Evolutionary conservation across 2,888 invertebrate genomes (phyloP), one percentile per base, ranked within the genome.

Genomic region (Sthenelais limicola): DNA sequence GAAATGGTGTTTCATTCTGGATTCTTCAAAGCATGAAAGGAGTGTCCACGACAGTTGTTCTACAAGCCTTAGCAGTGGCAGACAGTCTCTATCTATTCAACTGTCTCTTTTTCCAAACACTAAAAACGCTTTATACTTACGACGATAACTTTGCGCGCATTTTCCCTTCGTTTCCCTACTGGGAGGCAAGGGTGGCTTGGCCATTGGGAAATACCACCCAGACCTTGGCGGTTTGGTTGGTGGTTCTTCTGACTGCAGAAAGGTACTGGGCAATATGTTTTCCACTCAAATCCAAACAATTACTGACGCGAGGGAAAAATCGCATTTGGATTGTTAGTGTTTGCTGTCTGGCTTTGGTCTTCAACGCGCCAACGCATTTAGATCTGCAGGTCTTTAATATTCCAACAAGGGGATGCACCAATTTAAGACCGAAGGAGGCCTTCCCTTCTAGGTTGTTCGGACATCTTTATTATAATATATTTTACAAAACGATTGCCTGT

Each of bases 71-170:
- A n/a, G 32, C 58, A 4, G 21, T 58, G 3, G 38, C 35, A n/a
- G 58, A 58, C 21, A 21, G 35, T 7, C 3, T 35, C n/a, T 58
- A 58, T 35, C n/a, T 58, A 3, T 12, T 58, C 7, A 35, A 58
- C 35, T 58, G 58, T 38, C 38, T 58, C 32, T 58, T 35, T 21
- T 58, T 58, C 58, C 58, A 58, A n/a, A 58, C 58, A 4, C 58
- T 58, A 5, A 38, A 58, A 7, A 58, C 58, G 7, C 35, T 58
- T 5, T 58, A 33, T n/a, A 58, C 4, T 38, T 58, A 58, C 24
- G 58, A 58, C 58, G 58, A 58, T n/a, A 32, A 24, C 5, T 58
- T 58, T n/a, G 58, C 58, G 12, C n/a, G 38, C 4, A 7, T 35
- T 21, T 30, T 58, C 58, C 38, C 35, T 33, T 58, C 38, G 12